Base-by-base conservation (phyloP, 2,888 invertebrate genomes). In the Nebria salina region DNA sequence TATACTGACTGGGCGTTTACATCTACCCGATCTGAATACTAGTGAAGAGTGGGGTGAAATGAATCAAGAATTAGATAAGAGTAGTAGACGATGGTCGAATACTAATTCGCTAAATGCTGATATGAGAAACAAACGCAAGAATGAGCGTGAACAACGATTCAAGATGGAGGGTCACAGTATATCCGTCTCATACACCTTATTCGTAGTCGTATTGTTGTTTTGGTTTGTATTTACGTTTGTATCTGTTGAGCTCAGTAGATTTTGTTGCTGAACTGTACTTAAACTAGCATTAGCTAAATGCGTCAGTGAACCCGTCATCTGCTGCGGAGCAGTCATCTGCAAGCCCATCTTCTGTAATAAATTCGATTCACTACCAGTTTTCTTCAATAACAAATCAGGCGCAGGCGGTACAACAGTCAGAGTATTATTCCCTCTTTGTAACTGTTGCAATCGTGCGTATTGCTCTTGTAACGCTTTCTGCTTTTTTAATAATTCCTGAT, bases 391-490 rank as follows among this genome's bases (percentile, higher is more conserved):
- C 72, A 90, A 87, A 85, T 92, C 91, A 13, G 93, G 93, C 0
- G 93, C 91, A 42, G 94, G 92, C 2, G 93, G 92, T 74, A 91
- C 90, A 2, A 92, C 91, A 11, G 93, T 91, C 76, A 92, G 86
- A 2, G 93, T 91, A 54, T 94, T 92, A 0, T 93, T 93, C 84
- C 94, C 94, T 84, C 96, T 92, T 87, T 97, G 97, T 83, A 97
- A 92, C 89, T 96, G 95, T 87, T 97, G 97, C 82, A 97, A 89
- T 26, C 97, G 92, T 20, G 96, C 95, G 88, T 97, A 97, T 87
- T 97, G 97, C 86, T 97, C 97, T 87, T 97, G 97, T 25, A 97
- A 90, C 20, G 96, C 94, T 85, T 94, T 94, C 87, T 97, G 97
- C 86, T 97, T 97, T 84, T 95, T 93, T 13, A 97, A 89, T 34